Percentiles rank a stretch among this genome's conserved stretches.
Evolutionary conservation across 1,140 invertebrate genomes (phyloP).

Genomic region (Potamilus streckersoni): DNA sequence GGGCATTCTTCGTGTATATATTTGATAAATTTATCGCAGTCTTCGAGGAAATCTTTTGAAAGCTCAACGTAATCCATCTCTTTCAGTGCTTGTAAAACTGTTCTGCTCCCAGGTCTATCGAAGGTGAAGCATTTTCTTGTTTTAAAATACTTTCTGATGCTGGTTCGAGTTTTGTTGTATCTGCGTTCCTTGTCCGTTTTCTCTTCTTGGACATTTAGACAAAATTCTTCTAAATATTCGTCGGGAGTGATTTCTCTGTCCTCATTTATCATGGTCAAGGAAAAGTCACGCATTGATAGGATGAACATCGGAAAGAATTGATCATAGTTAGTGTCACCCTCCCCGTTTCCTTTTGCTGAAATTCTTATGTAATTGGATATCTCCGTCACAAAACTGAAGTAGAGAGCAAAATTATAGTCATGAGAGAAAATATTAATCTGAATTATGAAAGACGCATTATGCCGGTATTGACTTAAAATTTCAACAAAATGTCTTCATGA

Average conservation of each 20-base stretch:
- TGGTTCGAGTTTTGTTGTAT: neutral
- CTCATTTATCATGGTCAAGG: neutral
- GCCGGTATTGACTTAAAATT: too few relatives aligned
- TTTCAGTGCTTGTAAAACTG: neutral
- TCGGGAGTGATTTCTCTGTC: neutral
- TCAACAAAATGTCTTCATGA: too few relatives aligned
- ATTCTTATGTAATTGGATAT: neutral
- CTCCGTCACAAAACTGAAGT: neutral
- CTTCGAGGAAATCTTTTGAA: neutral
- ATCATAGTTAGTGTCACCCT: neutral
- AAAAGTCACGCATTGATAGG: neutral
- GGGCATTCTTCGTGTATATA: neutral
- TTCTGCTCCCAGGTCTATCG: conserved; percentile 2
- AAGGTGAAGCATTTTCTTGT: conserved; percentile 1
- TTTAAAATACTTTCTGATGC: neutral
- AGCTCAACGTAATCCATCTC: neutral
- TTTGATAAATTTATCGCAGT: neutral
- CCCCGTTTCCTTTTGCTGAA: neutral
- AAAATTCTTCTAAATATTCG: conserved; percentile 1
- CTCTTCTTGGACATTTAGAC: neutral
- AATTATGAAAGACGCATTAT: too few relatives aligned
- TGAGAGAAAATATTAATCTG: too few relatives aligned
- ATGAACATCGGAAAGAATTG: neutral
- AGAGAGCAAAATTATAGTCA: too few relatives aligned
- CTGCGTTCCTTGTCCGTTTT: neutral